These are phyloP conservation scores for Psammodynastes pulverulentus DNA, from an alignment of 2,113 vertebrate genomes.

Conservation along the genomic window DNA sequence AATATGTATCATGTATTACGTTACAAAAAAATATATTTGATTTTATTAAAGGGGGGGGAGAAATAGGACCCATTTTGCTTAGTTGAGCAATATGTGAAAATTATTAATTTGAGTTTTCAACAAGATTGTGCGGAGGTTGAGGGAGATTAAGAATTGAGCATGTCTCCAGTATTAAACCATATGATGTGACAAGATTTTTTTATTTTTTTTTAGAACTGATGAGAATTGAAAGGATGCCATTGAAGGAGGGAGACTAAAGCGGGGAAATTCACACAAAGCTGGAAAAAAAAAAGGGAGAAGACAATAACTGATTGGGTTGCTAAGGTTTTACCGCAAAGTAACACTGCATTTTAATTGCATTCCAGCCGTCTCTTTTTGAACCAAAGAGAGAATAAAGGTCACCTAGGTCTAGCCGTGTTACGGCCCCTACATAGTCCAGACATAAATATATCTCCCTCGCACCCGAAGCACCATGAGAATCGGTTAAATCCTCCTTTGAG, in stretches of 20 bases:
- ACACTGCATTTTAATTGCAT: conserved; percentile 61
- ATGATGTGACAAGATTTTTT: conserved; percentile 31
- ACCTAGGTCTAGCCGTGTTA: conserved; percentile 52
- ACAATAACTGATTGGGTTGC: conserved; percentile 43
- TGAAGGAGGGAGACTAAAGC: conserved; percentile 11
- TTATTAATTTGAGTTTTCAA: conserved; percentile 61
- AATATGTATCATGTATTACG: conserved; percentile 73
- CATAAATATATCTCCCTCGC: conserved; percentile 48
- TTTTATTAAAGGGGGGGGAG: conserved; percentile 71
- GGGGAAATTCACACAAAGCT: conserved; percentile 28
- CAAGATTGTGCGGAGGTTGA: conserved; percentile 1
- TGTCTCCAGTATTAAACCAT: conserved; percentile 31
- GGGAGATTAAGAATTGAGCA: not conserved
- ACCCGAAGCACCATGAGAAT: conserved; percentile 58
- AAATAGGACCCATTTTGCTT: conserved; percentile 71
- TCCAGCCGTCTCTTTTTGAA: conserved; percentile 61
- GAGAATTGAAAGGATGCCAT: conserved; percentile 24
- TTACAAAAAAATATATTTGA: conserved; percentile 66
- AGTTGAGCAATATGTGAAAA: conserved; percentile 71
- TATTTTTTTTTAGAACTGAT: conserved; percentile 29
- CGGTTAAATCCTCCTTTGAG: conserved; percentile 63
- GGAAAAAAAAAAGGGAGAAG: conserved; percentile 7
- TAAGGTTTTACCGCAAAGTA: conserved; percentile 44
- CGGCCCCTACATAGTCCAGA: conserved; percentile 50
- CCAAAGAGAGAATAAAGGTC: conserved; percentile 49